Base-by-base conservation (phyloP, 2,888 invertebrate genomes). In the Xanthia togata region DNA sequence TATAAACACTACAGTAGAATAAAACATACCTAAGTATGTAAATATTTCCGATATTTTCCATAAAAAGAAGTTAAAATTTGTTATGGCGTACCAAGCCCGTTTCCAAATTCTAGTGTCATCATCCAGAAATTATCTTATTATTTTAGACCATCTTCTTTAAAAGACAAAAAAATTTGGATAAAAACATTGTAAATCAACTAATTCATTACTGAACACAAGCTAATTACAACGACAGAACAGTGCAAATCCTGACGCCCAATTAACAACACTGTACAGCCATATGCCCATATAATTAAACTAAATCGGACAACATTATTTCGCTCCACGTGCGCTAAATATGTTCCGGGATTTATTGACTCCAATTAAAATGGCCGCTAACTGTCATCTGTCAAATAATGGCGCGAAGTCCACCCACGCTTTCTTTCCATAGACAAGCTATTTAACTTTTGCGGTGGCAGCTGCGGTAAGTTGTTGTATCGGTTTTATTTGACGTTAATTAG, bases 301-400 rank as follows among this genome's bases (percentile, higher is more conserved):
- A 81, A 75, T 70, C 76, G 64, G 44, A 74, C 67, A 50, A 83
- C 84, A 82, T 87, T 85, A 85, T 72, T 73, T 78, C 70, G 59
- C 59, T 75, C 11, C 81, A 76, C 73, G 73, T 74, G 76, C 83
- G 77, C 78, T 77, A 82, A 86, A 84, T 79, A 85, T 75, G 79
- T 83, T 77, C 77, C 78, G 71, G 78, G 73, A 86, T 87, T 86
- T 81, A 87, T 86, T 77, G 76, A 62, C 70, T 79, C 88, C 90
- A 91, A 93, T 92, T 92, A 94, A 93, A 91, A 92, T 92, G 90
- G 90, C 86, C 84, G 77, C 74, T 78, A 90, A 83, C 87, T 93
- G 94, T 94, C 94, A 90, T 85, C 88, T 93, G 94, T 94, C 94
- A 94, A 90, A 90, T 91, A 92, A 91, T 89, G 92, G 94, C 92